phyloP scores from a whole-genome alignment of 2,888 invertebrate species.

The Meta bourneti region DNA sequence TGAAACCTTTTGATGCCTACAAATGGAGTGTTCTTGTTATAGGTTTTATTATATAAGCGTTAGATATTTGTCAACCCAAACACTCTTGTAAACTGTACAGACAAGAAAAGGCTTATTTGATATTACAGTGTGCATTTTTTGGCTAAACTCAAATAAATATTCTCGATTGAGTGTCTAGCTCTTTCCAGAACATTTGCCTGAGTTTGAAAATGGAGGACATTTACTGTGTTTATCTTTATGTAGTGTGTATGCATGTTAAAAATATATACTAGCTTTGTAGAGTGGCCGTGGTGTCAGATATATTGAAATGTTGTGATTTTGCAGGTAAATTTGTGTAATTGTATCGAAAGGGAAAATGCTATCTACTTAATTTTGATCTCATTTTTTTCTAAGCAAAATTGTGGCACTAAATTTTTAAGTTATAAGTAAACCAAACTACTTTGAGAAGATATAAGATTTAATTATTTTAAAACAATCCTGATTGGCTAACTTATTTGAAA shows the following conservation, averaged over 20 bases:
- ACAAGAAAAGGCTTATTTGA: slow-evolving; percentile 27
- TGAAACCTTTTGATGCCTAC: slow-evolving; percentile 14
- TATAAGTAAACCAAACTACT: too few species aligned
- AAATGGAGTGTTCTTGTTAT: slow-evolving; percentile 23
- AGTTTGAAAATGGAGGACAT: slow-evolving; percentile 11
- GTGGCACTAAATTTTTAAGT: too few species aligned
- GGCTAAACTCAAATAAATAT: slow-evolving; percentile 15
- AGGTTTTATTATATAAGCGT: slow-evolving; percentile 25
- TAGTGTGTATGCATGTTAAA: slow-evolving; percentile 50
- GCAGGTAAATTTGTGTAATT: slow-evolving; percentile 27
- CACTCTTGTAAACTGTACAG: slow-evolving; percentile 44
- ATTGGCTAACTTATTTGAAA: too few species aligned
- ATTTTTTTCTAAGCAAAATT: too few species aligned
- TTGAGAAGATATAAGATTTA: too few species aligned
- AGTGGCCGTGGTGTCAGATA: slow-evolving; percentile 2
- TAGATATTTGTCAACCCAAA: slow-evolving; percentile 40
- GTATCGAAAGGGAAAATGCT: background rate
- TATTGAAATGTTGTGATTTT: background rate
- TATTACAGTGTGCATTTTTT: slow-evolving; percentile 12
- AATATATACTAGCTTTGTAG: slow-evolving; percentile 34
- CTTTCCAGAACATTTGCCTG: slow-evolving; percentile 12
- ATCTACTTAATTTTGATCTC: too few species aligned
- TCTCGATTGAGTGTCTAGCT: background rate
- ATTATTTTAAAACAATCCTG: too few species aligned
- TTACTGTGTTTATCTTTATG: slow-evolving; percentile 56